phyloP scores from a whole-genome alignment of 64 coral and sea anemone genomes.

The Pocillopora verrucosa region DNA sequence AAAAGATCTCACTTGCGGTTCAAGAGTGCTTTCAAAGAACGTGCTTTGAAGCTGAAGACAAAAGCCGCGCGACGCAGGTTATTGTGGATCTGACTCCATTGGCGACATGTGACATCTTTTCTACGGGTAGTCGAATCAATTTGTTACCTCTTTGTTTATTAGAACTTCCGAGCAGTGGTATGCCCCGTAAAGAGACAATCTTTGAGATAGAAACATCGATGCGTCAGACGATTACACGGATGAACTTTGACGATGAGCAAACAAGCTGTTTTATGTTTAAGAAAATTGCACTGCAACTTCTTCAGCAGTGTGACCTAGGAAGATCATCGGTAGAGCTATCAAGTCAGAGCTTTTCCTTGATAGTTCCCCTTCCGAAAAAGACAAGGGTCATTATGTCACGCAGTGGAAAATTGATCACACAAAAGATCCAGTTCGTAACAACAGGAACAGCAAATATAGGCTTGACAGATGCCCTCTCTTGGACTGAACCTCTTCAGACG shows the following conservation, averaged over 20 bases:
- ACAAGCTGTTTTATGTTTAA: not conserved
- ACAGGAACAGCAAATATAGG: rapidly evolving
- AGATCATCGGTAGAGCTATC: not conserved
- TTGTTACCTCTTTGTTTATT: not conserved
- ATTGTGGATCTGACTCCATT: not conserved
- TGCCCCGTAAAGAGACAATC: not conserved
- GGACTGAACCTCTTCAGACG: not conserved
- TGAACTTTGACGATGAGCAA: not conserved
- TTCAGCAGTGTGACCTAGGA: not conserved
- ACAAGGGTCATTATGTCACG: not conserved
- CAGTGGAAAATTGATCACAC: not conserved
- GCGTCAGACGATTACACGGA: not conserved
- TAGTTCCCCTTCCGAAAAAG: not conserved
- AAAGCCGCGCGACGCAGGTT: not conserved
- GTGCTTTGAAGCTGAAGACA: not conserved
- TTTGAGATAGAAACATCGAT: not conserved
- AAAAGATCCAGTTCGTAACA: not conserved
- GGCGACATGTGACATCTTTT: no score
- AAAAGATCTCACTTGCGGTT: not conserved
- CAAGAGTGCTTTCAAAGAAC: not conserved
- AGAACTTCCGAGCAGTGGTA: not conserved
- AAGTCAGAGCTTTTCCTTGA: not conserved
- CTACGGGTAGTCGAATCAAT: not conserved
- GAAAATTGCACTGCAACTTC: not conserved
- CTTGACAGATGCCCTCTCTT: not conserved